Evolutionary conservation across 2,888 invertebrate genomes (phyloP), one percentile per base, ranked within the genome.

Genomic region (Ochropleura leucogaster): DNA sequence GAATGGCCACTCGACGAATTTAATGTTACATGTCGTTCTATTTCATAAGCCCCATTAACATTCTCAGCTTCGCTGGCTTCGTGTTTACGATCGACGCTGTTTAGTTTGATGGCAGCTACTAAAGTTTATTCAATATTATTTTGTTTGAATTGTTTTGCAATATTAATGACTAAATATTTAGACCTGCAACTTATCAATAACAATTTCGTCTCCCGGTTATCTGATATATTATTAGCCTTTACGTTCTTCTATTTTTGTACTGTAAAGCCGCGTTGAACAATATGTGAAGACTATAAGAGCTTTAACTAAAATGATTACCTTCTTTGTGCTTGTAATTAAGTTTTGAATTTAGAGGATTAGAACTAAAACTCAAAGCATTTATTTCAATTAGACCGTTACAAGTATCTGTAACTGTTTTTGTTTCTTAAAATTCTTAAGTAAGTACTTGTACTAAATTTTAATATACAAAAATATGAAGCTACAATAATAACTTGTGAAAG

Each of bases 1-100:
- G 92, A 92, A 90, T 91, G 88, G 89, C 90, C 91, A 93, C 92
- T 94, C 91, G 90, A 91, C 87, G 84, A 91, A 90, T 91, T 90
- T 92, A 89, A 92, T 89, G 90, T 85, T 86, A 85, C 88, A 85
- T 85, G 73, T 82, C 75, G 81, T 85, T 84, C 81, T 80, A 83
- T 83, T 85, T 87, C 85, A 78, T 89, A 89, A 86, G 87, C 81
- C 81, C 79, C 68, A 85, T 80, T 89, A 88, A 88, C 83, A 83
- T 87, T 88, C 85, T 85, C 71, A 83, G 72, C 69, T 67, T 68
- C 62, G 12, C 49, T 68, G n/a, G 46, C 60, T 78, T 78, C 68
- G 65, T 72, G 68, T 84, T 75, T 70, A 66, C 55, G 44, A 62
- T 65, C 57, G 49, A 68, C 40, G 63, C 72, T 73, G 68, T 75